These are phyloP conservation scores for Lamellibrachia satsuma DNA, from an alignment of 2,888 invertebrate genomes.

Conservation along the genomic window DNA sequence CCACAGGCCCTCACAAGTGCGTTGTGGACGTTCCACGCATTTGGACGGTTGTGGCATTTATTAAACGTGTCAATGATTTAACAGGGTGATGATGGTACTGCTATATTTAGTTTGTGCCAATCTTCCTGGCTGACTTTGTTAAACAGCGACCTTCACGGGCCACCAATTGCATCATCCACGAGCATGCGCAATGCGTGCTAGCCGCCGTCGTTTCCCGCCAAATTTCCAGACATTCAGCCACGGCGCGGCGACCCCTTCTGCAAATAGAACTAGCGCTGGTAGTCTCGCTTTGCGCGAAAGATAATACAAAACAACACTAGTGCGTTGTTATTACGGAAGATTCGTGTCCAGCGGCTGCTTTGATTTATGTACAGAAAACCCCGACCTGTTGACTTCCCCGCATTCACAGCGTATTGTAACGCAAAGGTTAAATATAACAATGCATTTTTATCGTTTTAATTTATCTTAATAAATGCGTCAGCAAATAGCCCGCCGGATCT, in stretches of 20 bases:
- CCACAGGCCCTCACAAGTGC: neutral
- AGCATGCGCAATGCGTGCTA: neutral
- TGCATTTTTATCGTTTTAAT: too few relatives aligned
- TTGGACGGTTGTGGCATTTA: too few relatives aligned
- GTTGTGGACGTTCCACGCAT: neutral
- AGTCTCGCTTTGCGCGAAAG: neutral
- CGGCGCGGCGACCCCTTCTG: neutral
- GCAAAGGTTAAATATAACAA: too few relatives aligned
- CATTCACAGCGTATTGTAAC: too few relatives aligned
- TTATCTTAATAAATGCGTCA: too few relatives aligned
- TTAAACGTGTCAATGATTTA: too few relatives aligned
- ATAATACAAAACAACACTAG: too few relatives aligned
- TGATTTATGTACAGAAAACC: too few relatives aligned
- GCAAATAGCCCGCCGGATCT: too few relatives aligned
- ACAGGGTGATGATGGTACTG: neutral
- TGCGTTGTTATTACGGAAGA: too few relatives aligned
- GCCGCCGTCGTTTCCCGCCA: neutral
- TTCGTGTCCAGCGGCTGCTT: too few relatives aligned
- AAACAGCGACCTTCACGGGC: neutral
- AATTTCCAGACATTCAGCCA: neutral
- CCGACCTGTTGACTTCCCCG: too few relatives aligned
- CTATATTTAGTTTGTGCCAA: neutral
- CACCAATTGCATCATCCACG: neutral
- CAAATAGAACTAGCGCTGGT: neutral
- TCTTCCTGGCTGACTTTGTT: neutral